These are phyloP conservation scores for Microhierax caerulescens DNA, from an alignment of 2,797 vertebrate genomes.

Conservation along the genomic window DNA sequence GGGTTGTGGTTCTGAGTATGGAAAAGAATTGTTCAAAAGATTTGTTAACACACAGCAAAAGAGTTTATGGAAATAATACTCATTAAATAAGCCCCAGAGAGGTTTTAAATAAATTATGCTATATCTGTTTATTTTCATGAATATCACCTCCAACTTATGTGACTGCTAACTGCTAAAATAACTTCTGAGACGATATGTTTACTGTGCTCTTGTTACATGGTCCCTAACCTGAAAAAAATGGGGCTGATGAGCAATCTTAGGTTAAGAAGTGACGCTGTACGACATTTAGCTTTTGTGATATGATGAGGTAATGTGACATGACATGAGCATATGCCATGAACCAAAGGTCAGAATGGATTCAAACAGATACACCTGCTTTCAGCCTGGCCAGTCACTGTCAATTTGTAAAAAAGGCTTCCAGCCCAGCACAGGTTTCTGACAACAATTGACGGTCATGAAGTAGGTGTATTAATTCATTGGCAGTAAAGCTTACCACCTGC, in stretches of 20 bases:
- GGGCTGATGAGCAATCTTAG: background rate
- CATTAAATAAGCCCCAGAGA: background rate
- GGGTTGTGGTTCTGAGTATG: background rate
- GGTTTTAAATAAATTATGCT: background rate
- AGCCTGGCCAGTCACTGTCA: background rate
- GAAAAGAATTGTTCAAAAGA: background rate
- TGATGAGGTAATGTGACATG: slow-evolving; percentile 2
- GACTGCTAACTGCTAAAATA: background rate
- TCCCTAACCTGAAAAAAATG: background rate
- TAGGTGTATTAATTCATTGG: background rate
- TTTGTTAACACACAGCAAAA: background rate
- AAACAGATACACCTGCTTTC: slow-evolving; percentile 12
- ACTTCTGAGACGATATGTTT: background rate
- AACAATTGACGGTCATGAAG: background rate
- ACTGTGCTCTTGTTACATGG: background rate
- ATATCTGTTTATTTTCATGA: background rate
- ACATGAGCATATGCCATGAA: background rate
- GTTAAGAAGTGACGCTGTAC: background rate
- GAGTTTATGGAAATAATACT: background rate
- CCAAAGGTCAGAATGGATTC: slow-evolving; percentile 3
- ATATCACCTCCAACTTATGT: background rate
- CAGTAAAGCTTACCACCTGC: background rate
- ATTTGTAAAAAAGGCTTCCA: background rate
- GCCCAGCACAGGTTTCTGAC: background rate
- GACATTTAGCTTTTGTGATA: slow-evolving; percentile 29